Conservation (phyloP, 2,113 vertebrate species). For the Odocoileus virginianus region DNA sequence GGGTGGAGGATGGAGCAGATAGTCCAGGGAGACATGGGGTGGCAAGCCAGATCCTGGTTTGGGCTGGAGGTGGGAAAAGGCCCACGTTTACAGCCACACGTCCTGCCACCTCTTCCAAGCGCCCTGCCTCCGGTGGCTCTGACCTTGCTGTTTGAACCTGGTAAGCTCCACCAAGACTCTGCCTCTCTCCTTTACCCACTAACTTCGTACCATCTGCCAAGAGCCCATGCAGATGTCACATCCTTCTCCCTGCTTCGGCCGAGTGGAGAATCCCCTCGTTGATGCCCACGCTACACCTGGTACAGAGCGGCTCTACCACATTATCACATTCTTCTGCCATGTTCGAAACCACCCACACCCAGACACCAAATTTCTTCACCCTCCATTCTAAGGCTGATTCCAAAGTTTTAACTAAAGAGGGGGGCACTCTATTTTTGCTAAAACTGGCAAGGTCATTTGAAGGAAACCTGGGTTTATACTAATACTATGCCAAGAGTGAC, state of each 20-base stretch:
- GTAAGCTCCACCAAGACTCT: background rate
- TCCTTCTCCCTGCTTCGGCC: too few relatives aligned
- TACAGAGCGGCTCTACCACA: background rate
- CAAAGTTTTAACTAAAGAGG: background rate
- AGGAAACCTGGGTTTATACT: background rate
- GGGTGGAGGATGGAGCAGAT: background rate
- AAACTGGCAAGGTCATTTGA: background rate
- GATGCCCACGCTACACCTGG: accelerated
- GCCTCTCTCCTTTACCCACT: background rate
- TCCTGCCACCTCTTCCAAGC: background rate
- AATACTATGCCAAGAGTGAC: too few relatives aligned
- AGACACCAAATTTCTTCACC: background rate
- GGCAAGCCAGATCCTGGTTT: background rate
- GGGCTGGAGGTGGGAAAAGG: background rate
- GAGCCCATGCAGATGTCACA: accelerated
- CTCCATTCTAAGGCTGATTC: background rate
- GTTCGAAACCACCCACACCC: background rate
- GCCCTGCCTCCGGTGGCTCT: background rate
- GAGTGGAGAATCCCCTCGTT: background rate
- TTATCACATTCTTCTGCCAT: background rate
- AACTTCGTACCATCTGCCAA: background rate
- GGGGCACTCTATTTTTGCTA: background rate
- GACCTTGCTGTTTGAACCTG: background rate
- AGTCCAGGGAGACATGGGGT: too few relatives aligned
- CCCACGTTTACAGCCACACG: background rate